Conservation (phyloP, 2,888 invertebrate species). For the Diarsia rubi region DNA sequence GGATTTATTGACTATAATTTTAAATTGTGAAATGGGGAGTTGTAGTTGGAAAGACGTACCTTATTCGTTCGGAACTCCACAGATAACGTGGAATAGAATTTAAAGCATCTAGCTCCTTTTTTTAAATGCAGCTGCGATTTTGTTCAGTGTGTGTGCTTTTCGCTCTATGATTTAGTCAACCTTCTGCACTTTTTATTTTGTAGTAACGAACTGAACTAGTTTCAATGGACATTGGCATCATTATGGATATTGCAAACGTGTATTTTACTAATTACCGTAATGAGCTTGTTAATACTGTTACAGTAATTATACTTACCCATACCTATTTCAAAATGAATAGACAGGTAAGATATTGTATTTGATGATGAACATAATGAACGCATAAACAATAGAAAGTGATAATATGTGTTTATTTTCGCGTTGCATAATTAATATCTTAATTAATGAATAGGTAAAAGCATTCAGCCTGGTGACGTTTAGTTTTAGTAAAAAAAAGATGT, state of each 20-base stretch:
- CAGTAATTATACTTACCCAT: background rate
- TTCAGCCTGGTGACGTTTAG: background rate
- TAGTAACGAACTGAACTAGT: slow-evolving; percentile 19
- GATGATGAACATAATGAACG: background rate
- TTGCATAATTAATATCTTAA: background rate
- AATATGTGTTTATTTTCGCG: background rate
- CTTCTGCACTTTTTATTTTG: background rate
- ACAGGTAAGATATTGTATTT: background rate
- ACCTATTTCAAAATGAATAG: background rate
- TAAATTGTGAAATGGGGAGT: background rate
- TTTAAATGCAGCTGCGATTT: background rate
- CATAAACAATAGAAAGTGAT: background rate
- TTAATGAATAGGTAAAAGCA: background rate
- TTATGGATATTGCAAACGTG: slow-evolving; percentile 34
- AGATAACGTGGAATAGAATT: background rate
- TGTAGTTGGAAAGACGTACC: background rate
- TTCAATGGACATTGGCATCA: slow-evolving; percentile 21
- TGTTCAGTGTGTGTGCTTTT: background rate
- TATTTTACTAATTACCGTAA: slow-evolving; percentile 36
- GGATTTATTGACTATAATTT: no score
- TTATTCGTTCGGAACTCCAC: background rate
- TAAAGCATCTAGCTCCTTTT: background rate
- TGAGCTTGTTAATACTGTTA: slow-evolving; percentile 3
- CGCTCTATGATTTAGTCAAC: background rate
- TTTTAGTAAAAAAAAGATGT: background rate